Evolutionary conservation across 92 coral and sea anemone species (phyloP).

Genomic region (Zoanthus sansibaricus): DNA sequence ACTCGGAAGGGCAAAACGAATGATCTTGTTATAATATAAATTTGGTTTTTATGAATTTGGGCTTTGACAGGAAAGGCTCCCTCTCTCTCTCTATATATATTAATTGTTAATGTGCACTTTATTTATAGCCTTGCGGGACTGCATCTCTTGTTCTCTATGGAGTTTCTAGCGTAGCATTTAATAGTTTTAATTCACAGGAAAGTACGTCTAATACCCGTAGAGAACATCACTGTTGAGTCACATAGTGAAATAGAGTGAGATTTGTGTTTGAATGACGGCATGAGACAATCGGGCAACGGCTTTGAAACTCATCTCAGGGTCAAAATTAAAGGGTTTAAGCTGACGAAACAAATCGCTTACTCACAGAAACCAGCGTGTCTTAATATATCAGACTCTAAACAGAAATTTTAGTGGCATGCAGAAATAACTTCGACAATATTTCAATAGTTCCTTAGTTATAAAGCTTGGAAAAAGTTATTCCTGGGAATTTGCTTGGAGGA

Average conservation of each 20-base stretch:
- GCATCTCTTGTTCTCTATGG: background rate
- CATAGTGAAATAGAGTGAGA: background rate
- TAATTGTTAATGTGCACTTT: background rate
- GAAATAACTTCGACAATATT: background rate
- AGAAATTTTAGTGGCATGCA: background rate
- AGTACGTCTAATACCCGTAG: background rate
- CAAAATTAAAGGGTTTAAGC: background rate
- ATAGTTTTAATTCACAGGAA: background rate
- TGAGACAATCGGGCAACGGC: background rate
- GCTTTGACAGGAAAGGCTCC: too few species aligned
- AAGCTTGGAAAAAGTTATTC: background rate
- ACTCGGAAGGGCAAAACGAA: too few species aligned
- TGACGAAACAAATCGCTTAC: background rate
- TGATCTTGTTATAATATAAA: too few species aligned
- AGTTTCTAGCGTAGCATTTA: background rate
- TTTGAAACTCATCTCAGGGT: background rate
- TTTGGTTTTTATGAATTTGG: too few species aligned
- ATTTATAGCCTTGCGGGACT: background rate
- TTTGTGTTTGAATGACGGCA: background rate
- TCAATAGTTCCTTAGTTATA: background rate
- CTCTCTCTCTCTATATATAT: too few species aligned
- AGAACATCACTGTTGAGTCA: background rate
- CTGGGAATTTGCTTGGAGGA: too few species aligned
- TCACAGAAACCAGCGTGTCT: background rate
- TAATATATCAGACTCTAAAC: background rate